These are phyloP conservation scores for Chrysomela aeneicollis DNA, from an alignment of 2,888 invertebrate genomes.

Conservation along the genomic window DNA sequence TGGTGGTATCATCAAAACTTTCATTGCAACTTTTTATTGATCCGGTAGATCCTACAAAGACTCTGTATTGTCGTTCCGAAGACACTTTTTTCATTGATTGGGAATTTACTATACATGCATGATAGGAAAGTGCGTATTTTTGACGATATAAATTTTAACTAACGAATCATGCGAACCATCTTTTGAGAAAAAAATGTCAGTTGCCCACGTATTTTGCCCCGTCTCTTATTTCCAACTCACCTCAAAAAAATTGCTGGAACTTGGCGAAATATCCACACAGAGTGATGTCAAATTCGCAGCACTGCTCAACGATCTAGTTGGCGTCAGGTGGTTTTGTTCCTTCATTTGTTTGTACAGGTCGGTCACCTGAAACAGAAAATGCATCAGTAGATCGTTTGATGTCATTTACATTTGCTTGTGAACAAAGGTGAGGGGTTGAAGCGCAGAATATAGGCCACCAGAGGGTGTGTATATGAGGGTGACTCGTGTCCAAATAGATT, in stretches of 20 bases:
- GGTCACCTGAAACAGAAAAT: conserved; percentile 67
- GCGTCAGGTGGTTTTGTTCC: conserved; percentile 65
- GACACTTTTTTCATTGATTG: no score
- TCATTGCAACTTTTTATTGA: no score
- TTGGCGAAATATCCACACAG: conserved; percentile 81
- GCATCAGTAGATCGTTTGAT: not conserved
- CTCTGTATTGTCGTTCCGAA: no score
- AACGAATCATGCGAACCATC: not conserved
- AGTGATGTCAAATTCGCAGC: conserved; percentile 74
- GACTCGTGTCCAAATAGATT: not conserved
- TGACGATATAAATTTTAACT: no score
- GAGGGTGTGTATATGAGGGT: not conserved
- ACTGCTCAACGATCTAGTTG: conserved; percentile 62
- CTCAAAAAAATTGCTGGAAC: conserved; percentile 90
- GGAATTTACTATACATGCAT: no score
- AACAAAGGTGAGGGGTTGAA: not conserved
- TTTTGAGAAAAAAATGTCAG: no score
- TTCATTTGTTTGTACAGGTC: conserved; percentile 78
- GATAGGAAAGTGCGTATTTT: no score
- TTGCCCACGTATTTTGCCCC: no score
- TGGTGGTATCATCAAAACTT: no score
- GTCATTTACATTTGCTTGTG: not conserved
- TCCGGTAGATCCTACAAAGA: no score
- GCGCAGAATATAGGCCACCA: not conserved
- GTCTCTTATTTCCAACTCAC: conserved; percentile 59